Base-by-base conservation (phyloP, 2,888 invertebrate species). In the Pollenia amentaria region DNA sequence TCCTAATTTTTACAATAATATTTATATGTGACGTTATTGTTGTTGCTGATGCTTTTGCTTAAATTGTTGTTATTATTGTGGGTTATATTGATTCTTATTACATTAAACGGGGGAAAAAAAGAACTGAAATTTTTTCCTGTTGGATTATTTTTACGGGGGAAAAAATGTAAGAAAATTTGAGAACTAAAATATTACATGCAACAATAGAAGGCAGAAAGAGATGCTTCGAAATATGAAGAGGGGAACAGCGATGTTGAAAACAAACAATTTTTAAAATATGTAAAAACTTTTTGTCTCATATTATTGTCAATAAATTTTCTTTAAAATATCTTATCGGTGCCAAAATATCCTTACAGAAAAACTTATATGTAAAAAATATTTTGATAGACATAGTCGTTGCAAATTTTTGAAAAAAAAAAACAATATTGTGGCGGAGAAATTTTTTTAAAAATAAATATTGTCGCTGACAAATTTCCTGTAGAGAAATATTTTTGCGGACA, bases 1-100 rank as follows among this genome's bases (percentile, higher is more conserved):
- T 88, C 87, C 88, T 89, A 87, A 89, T 87, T 88, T 81, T 76
- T 80, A 76, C 65, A 84, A 84, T 62, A 87, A 84, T 76, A 86
- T 75, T 82, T 78, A 70, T 81, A 44, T 70, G 57, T 67, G 29
- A 70, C 65, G 51, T 48, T 60, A 38, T 82, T 64, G 21, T 9
- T 48, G 11, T 21, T 81, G 8, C 40, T 44, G 14, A 57, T 38
- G 46, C 57, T 69, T 51, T 38, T 51, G 60, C 21, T 51, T 53
- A 29, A 76, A 70, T 69, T 69, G 67, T 67, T 82, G 57, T 48
- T 73, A 9, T 67, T 82, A 75, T 75, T 82, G 75, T 46, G 51
- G 69, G 38, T 69, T 82, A 64, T 77, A 76, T 80, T 87, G 84
- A 80, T 80, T 80, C 84, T 84, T 87, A 84, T 87, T 87, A 72